phyloP scores from a whole-genome alignment of 2,797 vertebrate species.

The Garrulus glandarius region DNA sequence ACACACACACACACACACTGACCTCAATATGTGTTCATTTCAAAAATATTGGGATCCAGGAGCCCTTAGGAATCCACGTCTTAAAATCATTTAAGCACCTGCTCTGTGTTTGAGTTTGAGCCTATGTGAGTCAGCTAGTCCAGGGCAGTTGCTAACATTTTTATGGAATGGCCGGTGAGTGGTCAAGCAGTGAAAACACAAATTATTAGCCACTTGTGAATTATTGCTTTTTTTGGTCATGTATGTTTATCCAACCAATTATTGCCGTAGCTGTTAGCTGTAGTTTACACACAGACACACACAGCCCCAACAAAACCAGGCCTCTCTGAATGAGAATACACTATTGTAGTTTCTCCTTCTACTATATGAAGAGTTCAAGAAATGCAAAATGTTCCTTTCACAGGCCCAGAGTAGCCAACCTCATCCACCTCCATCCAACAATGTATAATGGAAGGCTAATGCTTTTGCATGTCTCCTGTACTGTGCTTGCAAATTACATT shows the following conservation, averaged over 20 bases:
- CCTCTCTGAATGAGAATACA: background rate
- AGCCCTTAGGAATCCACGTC: background rate
- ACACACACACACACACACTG: too few relatives aligned
- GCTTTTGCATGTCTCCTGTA: background rate
- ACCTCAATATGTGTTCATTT: background rate
- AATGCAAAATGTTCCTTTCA: background rate
- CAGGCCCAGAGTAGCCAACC: background rate
- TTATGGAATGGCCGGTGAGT: background rate
- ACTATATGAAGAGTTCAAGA: background rate
- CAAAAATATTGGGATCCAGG: background rate
- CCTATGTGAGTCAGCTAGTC: background rate
- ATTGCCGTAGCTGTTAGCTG: background rate
- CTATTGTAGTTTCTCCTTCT: background rate
- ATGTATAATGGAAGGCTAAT: background rate
- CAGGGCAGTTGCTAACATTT: background rate
- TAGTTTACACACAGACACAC: background rate
- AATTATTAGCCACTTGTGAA: background rate
- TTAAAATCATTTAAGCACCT: background rate
- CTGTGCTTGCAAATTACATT: background rate
- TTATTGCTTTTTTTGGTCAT: constrained; percentile 23
- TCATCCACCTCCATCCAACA: background rate
- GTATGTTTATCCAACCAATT: background rate
- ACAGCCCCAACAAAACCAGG: background rate
- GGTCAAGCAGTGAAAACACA: background rate
- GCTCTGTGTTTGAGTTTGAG: background rate